Percentiles rank a stretch among this genome's conserved stretches.
phyloP scores from a whole-genome alignment of 2,888 invertebrate genomes.

The Chrysodeixis includens region DNA sequence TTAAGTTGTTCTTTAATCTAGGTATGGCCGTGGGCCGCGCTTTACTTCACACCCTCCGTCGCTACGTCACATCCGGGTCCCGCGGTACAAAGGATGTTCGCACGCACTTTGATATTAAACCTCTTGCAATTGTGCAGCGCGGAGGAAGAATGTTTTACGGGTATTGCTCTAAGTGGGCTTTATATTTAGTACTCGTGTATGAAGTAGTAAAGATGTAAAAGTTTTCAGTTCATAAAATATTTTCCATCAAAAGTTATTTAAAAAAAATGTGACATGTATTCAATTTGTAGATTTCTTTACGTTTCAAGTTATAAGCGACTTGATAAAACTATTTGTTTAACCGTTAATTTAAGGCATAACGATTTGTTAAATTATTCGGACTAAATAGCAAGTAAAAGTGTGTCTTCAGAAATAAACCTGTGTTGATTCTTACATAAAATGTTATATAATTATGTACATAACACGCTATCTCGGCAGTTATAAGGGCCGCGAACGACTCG shows the following conservation, averaged over 20 bases:
- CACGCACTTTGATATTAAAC: constrained; percentile 57
- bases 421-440: not conserved
- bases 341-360: no score
- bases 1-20: constrained; percentile 88
- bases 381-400: not conserved
- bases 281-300: no score
- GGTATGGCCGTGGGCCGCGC: constrained; percentile 71
- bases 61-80: constrained; percentile 52
- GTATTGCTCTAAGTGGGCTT: constrained; percentile 19
- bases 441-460: constrained; percentile 28
- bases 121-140: constrained; percentile 36
- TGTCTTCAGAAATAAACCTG: no score
- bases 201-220: no score
- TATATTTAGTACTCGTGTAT: not conserved
- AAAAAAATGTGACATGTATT: no score
- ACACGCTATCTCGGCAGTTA: constrained; percentile 41
- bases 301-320: no score
- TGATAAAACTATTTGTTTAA: no score
- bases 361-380: not conserved
- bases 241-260: no score
- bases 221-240: no score
- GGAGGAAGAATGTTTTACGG: constrained; percentile 28
- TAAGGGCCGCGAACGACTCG: constrained; percentile 53
- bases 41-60: constrained; percentile 57
- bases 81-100: constrained; percentile 46